phyloP scores from a whole-genome alignment of 2,888 invertebrate species.

The Brassicogethes aeneus region DNA sequence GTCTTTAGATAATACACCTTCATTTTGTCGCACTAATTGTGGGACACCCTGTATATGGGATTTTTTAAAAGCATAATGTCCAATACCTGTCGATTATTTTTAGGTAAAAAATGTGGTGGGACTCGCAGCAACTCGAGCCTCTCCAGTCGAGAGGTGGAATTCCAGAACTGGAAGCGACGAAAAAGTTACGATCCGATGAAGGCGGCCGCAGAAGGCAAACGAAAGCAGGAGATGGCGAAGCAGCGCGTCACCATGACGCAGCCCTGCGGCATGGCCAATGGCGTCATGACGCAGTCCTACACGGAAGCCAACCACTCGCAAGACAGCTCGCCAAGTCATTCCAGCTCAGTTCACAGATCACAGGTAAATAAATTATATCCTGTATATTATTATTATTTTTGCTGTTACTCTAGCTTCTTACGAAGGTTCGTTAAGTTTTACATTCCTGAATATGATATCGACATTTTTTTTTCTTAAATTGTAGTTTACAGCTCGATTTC shows the following conservation, averaged over 20 bases:
- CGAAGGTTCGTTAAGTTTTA: too few species aligned
- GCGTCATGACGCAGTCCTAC: conserved; percentile 36
- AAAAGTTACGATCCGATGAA: conserved; percentile 94
- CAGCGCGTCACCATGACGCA: conserved; percentile 32
- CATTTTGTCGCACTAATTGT: too few species aligned
- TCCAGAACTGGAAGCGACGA: conserved; percentile 92
- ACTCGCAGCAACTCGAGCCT: conserved; percentile 57
- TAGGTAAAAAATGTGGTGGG: conserved; percentile 48
- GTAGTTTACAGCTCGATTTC: too few species aligned
- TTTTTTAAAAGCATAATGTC: too few species aligned
- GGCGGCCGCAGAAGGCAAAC: conserved; percentile 81
- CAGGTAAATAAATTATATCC: conserved; percentile 31
- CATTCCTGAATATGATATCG: too few species aligned
- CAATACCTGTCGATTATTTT: too few species aligned
- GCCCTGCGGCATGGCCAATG: conserved; percentile 10
- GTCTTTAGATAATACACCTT: too few species aligned
- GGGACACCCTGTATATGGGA: too few species aligned
- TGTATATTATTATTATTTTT: too few species aligned
- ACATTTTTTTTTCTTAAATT: too few species aligned
- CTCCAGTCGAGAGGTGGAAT: conserved; percentile 70
- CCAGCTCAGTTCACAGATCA: conserved; percentile 40
- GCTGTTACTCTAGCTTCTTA: too few species aligned
- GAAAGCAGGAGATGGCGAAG: conserved; percentile 47
- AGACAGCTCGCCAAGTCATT: conserved; percentile 39
- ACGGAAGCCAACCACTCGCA: conserved; percentile 30